Evolutionary conservation across 2,797 vertebrate species (phyloP).

Genomic region (Mionectes olivaceus): DNA sequence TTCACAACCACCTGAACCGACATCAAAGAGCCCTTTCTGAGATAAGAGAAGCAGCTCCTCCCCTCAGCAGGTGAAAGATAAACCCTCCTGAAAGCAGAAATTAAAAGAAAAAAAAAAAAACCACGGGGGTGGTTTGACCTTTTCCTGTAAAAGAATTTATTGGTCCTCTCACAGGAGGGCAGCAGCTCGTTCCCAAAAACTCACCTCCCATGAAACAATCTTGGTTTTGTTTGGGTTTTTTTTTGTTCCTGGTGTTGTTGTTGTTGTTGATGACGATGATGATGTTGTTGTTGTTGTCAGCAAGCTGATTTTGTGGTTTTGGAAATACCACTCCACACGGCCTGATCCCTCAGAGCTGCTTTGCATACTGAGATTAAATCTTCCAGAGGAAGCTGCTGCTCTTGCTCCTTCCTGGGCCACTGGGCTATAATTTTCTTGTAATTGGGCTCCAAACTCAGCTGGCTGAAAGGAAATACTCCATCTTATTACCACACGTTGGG

Average conservation of each 20-base stretch:
- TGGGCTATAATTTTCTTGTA: slow-evolving; percentile 36
- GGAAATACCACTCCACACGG: background rate
- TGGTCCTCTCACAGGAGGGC: background rate
- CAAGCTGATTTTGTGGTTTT: background rate
- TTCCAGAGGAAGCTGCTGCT: background rate
- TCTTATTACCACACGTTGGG: background rate
- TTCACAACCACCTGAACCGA: background rate
- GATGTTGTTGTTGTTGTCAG: background rate
- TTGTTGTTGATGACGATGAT: background rate
- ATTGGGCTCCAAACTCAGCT: background rate
- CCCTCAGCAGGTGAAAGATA: background rate
- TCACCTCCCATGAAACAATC: background rate
- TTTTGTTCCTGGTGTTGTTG: background rate
- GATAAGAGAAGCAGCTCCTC: background rate
- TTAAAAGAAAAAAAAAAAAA: no score
- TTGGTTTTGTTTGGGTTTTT: background rate
- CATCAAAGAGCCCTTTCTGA: background rate
- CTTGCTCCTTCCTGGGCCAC: background rate
- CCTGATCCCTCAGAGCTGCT: background rate
- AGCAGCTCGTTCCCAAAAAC: background rate
- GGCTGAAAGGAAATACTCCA: background rate
- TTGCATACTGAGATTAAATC: slow-evolving; percentile 41
- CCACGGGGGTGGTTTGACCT: background rate
- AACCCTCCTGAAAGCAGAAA: background rate
- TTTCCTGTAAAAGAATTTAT: background rate